Base-by-base conservation (phyloP, 2,888 invertebrate species). In the Agelastica alni region DNA sequence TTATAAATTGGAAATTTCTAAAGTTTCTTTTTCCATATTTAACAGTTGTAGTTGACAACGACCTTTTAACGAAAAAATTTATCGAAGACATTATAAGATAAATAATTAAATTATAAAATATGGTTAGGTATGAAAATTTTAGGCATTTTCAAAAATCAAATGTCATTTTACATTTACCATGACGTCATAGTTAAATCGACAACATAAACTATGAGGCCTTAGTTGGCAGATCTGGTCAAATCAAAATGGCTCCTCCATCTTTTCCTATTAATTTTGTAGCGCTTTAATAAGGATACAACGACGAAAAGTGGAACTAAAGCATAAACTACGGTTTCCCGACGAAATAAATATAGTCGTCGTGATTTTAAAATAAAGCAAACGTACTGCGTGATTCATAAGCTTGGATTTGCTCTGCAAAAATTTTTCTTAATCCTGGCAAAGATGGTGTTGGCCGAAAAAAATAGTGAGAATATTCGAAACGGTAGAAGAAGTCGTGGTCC, bases 361-460 rank as follows among this genome's bases (percentile, higher is more conserved):
- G 16, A 45, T 51, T 61, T 51, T 42, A 36, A 42, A 46, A 45
- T 44, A 51, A 44, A 44, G 45, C 46, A 51, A 41, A 31, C 49
- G 47, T 53, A 53, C 60, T 63, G 62, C 54, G 62, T 62, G 63
- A 64, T 52, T 63, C 64, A 64, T 61, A 53, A 58, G 51, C 32
- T 56, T 53, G 45, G 32, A 20, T 39, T 12, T 53, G 45, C 56
- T 28, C 18, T 45, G 52, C 44, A 30, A 26, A 22, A 52, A 51
- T 32, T 44, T 22, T 30, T 51, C 48, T 49, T 42, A 36, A 48
- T 17, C 12, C 43, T 43, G 42, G 51, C 31, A 36, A 64, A 79
- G 76, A 93, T 94, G 93, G 93, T 94, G 75, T 83, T 93, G 77
- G 91, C 92, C 22, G 93, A 94, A 77, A 87, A 91, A 80, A 91